Evolutionary conservation across 2,888 invertebrate genomes (phyloP).

Genomic region (Eristalis tenax): DNA sequence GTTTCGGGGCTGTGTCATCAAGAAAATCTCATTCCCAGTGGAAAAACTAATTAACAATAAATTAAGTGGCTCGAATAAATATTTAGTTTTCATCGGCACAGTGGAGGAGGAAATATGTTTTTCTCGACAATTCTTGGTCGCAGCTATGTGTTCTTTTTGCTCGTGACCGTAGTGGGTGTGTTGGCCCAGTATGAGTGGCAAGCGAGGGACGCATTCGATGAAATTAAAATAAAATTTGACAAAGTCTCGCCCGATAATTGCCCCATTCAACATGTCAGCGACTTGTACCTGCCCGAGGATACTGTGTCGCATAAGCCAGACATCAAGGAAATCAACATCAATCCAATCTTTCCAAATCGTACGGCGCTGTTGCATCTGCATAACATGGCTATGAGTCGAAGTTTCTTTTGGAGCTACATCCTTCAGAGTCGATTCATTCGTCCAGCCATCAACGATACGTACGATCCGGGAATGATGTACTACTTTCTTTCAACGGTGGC

Average conservation of each 20-base stretch:
- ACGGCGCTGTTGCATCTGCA: constrained; percentile 96
- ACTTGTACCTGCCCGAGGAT: constrained; percentile 91
- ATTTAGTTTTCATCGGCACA: background rate
- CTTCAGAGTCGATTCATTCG: constrained; percentile 94
- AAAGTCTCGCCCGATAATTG: constrained; percentile 94
- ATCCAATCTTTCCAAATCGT: constrained; percentile 96
- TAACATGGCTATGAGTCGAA: constrained; percentile 97
- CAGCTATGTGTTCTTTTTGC: constrained; percentile 78
- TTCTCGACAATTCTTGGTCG: constrained; percentile 78
- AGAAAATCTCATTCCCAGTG: background rate
- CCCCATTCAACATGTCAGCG: constrained; percentile 91
- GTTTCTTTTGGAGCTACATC: constrained; percentile 97
- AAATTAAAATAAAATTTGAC: constrained; percentile 91
- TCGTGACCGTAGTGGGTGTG: constrained; percentile 84
- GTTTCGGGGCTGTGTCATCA: constrained; percentile 2
- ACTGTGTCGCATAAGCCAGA: constrained; percentile 95
- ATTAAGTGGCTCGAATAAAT: background rate
- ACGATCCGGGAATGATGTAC: constrained; percentile 99
- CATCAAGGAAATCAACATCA: constrained; percentile 95
- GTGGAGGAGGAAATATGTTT: constrained; percentile 19
- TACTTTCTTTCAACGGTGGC: constrained; percentile 97
- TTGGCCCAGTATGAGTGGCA: constrained; percentile 96
- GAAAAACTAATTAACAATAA: background rate
- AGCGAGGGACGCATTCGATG: constrained; percentile 93
- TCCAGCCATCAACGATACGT: constrained; percentile 94